These are phyloP conservation scores for Sycobia sp. DNA, from an alignment of 1,140 invertebrate species.

Conservation along the genomic window DNA sequence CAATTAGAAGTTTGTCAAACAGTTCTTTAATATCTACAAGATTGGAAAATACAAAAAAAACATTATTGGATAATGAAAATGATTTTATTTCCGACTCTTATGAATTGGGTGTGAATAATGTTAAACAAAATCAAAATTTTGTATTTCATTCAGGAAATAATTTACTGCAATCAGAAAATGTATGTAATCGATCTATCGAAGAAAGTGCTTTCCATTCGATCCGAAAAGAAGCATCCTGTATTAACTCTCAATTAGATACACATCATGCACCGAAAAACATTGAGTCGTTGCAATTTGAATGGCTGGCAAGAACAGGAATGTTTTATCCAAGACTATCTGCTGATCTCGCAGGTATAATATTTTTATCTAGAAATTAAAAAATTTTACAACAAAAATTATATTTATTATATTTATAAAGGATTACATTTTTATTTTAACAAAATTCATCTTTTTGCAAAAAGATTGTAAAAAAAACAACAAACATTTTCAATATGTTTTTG, in stretches of 20 bases:
- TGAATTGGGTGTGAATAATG: conserved; percentile 15
- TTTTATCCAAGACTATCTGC: conserved; percentile 80
- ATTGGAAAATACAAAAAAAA: conserved; percentile 46
- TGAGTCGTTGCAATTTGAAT: conserved; percentile 83
- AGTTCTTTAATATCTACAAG: conserved; percentile 58
- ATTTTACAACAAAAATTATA: too few relatives aligned
- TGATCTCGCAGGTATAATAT: conserved; percentile 60
- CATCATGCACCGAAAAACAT: conserved; percentile 63
- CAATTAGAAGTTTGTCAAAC: conserved; percentile 49
- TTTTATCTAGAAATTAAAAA: background rate
- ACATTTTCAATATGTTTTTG: too few relatives aligned
- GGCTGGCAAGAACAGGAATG: conserved; percentile 83
- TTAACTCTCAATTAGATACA: conserved; percentile 50
- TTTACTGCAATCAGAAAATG: conserved; percentile 51
- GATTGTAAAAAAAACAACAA: background rate
- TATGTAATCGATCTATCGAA: conserved; percentile 54
- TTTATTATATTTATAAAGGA: too few relatives aligned
- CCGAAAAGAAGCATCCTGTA: conserved; percentile 54
- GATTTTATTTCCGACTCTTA: conserved; percentile 35
- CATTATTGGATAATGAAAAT: conserved; percentile 24
- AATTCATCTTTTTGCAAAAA: background rate
- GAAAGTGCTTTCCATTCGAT: conserved; percentile 60
- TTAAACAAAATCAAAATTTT: conserved; percentile 52
- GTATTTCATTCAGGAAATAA: conserved; percentile 52
- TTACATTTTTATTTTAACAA: too few relatives aligned